These are phyloP conservation scores for Chascanopsetta lugubris DNA, from an alignment of 2,113 vertebrate genomes.

Conservation along the genomic window DNA sequence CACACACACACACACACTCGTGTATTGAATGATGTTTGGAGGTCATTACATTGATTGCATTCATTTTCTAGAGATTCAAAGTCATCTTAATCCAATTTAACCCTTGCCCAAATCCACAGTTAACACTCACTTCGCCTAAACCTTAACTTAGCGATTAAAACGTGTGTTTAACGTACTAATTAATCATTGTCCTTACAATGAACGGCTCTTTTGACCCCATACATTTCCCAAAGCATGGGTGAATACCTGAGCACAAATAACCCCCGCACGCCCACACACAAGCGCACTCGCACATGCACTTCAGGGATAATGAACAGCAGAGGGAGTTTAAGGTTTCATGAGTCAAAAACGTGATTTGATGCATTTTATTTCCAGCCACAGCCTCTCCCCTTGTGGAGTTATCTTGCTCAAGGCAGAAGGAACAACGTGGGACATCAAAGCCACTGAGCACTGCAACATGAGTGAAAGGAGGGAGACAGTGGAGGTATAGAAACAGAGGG, in stretches of 20 bases:
- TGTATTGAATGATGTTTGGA: too few species aligned
- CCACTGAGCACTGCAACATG: constrained; percentile 19
- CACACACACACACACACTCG: constrained; percentile 6
- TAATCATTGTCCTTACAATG: too few species aligned
- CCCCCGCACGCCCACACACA: neutral
- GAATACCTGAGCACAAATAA: neutral
- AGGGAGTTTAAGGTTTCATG: constrained; percentile 57
- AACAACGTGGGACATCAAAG: constrained; percentile 14
- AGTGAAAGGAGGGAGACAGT: constrained; percentile 15
- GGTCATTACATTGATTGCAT: too few species aligned
- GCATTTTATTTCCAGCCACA: constrained; percentile 17
- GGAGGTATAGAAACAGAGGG: neutral
- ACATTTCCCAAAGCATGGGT: too few species aligned
- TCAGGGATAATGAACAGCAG: constrained; percentile 47
- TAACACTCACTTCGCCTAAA: too few species aligned
- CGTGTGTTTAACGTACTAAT: too few species aligned
- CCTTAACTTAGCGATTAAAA: too few species aligned
- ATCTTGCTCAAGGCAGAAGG: constrained; percentile 18
- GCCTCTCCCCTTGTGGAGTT: constrained; percentile 14
- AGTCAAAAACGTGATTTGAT: constrained; percentile 41
- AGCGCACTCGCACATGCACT: neutral
- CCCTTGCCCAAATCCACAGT: too few species aligned
- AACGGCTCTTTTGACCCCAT: too few species aligned
- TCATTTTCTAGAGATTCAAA: too few species aligned
- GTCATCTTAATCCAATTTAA: too few species aligned